These are phyloP conservation scores for Tamandua tetradactyla DNA, from an alignment of 2,797 vertebrate species.

Conservation along the genomic window DNA sequence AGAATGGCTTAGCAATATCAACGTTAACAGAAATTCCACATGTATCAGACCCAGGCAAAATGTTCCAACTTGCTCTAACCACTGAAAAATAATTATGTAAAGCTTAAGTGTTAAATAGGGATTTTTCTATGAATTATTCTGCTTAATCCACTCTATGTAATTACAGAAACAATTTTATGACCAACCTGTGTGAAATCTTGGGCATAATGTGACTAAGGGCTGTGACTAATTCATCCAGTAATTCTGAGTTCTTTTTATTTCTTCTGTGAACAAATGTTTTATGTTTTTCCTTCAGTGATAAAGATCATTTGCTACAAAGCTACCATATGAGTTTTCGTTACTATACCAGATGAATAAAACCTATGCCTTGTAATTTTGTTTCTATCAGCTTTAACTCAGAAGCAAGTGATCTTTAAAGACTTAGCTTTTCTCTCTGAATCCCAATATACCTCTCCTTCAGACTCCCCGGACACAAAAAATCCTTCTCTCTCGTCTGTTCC, in stretches of 20 bases:
- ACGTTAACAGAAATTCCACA: neutral
- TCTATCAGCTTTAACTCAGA: neutral
- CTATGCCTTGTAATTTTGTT: slow-evolving; percentile 18
- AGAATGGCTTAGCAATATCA: neutral
- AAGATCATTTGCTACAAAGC: slow-evolving; percentile 20
- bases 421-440: slow-evolving; percentile 25
- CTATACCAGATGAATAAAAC: neutral
- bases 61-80: neutral
- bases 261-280: neutral
- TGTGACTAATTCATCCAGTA: neutral
- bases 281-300: slow-evolving; percentile 38
- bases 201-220: neutral
- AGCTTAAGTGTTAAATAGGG: neutral
- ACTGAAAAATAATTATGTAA: neutral
- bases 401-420: neutral
- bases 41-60: neutral
- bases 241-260: neutral
- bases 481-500: neutral
- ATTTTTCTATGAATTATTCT: neutral
- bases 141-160: neutral
- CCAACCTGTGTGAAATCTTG: neutral
- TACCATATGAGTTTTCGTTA: neutral
- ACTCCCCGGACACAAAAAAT: neutral
- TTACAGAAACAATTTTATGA: neutral
- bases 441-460: neutral